Conservation (phyloP, 2,888 invertebrate genomes). For the Stenodema calcarata region DNA sequence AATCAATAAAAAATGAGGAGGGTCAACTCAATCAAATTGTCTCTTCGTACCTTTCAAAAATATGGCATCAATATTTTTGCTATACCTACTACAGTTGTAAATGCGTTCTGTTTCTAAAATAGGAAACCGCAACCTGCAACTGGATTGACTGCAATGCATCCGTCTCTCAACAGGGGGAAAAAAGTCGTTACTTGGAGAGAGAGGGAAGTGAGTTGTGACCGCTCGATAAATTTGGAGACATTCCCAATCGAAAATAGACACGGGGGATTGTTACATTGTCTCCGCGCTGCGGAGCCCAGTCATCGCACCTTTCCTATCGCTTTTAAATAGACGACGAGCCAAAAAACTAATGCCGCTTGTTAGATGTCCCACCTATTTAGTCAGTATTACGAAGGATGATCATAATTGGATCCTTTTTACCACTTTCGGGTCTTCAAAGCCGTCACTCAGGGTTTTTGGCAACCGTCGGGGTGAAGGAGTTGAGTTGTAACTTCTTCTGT, state of each 20-base stretch:
- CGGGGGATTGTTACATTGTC: conserved; percentile 22
- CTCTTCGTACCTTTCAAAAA: too few species aligned
- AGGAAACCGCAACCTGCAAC: neutral
- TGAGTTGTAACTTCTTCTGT: too few species aligned
- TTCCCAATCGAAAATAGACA: conserved; percentile 48
- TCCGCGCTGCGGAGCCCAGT: conserved; percentile 12
- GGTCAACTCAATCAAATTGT: too few species aligned
- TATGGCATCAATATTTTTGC: too few species aligned
- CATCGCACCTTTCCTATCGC: conserved; percentile 41
- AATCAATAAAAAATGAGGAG: too few species aligned
- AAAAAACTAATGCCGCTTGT: neutral
- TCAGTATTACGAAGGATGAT: neutral
- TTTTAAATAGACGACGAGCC: conserved; percentile 34
- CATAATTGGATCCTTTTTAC: neutral
- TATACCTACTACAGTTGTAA: too few species aligned
- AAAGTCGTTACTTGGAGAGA: neutral
- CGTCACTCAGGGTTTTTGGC: neutral
- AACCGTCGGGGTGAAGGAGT: neutral
- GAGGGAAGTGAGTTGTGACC: conserved; percentile 39
- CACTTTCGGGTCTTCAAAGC: neutral
- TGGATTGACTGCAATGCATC: neutral
- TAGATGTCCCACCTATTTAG: neutral
- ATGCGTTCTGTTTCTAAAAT: neutral
- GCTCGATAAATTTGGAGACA: conserved; percentile 43
- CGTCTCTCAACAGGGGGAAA: neutral